phyloP scores from a whole-genome alignment of 2,113 vertebrate species.

The Tragulus kanchil region DNA sequence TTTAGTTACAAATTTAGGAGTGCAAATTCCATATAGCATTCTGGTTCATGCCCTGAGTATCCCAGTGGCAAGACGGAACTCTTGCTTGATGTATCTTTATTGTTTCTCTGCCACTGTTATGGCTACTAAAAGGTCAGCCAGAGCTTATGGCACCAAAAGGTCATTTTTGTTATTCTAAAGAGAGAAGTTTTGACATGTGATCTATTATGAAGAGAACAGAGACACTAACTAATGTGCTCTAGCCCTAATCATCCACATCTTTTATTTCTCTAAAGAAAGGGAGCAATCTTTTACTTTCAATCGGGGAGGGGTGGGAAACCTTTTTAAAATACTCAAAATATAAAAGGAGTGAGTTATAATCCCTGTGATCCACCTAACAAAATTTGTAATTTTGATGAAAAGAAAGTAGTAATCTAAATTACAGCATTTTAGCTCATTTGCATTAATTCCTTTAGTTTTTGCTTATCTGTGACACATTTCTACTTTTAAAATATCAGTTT shows the following conservation, averaged over 20 bases:
- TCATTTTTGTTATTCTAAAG: conserved; percentile 89
- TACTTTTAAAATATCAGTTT: neutral
- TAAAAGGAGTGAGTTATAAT: neutral
- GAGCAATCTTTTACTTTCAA: neutral
- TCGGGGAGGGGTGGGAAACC: neutral
- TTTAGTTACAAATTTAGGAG: conserved; percentile 59
- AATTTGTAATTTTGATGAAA: neutral
- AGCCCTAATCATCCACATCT: conserved; percentile 52
- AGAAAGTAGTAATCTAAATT: neutral
- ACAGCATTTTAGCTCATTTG: neutral
- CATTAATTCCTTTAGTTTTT: neutral
- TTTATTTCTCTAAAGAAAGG: conserved; percentile 27
- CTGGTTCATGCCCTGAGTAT: conserved; percentile 45
- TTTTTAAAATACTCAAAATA: neutral
- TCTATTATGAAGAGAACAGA: conserved; percentile 82
- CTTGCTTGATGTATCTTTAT: conserved; percentile 81
- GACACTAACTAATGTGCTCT: conserved; percentile 59
- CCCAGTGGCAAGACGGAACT: conserved; percentile 65
- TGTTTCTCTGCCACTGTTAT: conserved; percentile 90
- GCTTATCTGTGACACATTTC: neutral
- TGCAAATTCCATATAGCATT: neutral
- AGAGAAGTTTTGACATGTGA: conserved; percentile 84
- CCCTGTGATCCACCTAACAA: neutral
- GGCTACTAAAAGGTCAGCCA: conserved; percentile 89
- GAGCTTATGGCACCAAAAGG: conserved; percentile 84